These are phyloP conservation scores for Alauda arvensis DNA, from an alignment of 2,797 vertebrate genomes.

Conservation along the genomic window DNA sequence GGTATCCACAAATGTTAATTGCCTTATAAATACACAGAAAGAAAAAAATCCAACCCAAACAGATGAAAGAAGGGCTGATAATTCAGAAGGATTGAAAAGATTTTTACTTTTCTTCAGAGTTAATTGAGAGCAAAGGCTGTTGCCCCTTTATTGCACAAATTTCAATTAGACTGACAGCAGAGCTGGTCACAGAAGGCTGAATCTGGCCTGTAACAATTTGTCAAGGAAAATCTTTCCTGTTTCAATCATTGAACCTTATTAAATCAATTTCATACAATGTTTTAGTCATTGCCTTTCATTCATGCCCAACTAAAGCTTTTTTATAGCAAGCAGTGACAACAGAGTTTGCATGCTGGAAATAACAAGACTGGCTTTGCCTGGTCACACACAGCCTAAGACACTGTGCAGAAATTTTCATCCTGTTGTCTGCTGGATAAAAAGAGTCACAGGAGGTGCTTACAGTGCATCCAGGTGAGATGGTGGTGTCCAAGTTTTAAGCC, in stretches of 20 bases:
- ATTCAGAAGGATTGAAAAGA: background rate
- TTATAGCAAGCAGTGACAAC: background rate
- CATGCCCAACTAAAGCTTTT: background rate
- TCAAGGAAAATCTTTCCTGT: constrained; percentile 28
- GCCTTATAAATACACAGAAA: background rate
- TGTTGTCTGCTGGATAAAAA: background rate
- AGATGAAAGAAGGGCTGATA: background rate
- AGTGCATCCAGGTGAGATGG: background rate
- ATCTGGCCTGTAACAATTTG: constrained; percentile 16
- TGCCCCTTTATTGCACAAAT: background rate
- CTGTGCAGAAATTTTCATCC: background rate
- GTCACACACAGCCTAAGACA: fast-evolving
- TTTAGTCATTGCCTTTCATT: constrained; percentile 23
- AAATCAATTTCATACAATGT: constrained; percentile 27
- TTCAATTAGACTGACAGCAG: constrained; percentile 13
- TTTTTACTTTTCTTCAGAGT: background rate
- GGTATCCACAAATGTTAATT: background rate
- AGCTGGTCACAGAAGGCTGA: constrained; percentile 39
- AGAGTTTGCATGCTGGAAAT: background rate
- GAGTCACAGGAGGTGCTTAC: background rate
- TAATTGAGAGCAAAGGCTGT: constrained; percentile 31
- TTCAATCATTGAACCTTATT: constrained; percentile 33
- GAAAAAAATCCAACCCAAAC: background rate
- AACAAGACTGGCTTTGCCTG: background rate
- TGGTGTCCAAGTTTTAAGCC: background rate